A percentile compares a stretch with the other conserved stretches of the same genome.
Conservation (phyloP, 2,888 invertebrate species). For the Hypercompe scribonia region DNA sequence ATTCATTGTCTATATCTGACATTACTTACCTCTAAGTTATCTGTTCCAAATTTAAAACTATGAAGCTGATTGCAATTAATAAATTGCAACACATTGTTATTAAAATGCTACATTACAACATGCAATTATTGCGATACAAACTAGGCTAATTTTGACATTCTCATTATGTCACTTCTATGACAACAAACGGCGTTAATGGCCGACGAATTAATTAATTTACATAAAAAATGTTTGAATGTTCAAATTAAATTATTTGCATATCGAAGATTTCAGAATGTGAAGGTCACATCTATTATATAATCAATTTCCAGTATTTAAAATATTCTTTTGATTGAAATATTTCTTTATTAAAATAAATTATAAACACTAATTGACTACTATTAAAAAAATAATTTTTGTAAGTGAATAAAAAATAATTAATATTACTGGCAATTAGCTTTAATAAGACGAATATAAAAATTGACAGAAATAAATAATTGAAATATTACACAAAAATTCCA, state of each 20-base stretch:
- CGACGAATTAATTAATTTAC: slow-evolving; percentile 10
- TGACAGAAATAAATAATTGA: neutral
- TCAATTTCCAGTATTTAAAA: neutral
- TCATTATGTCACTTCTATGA: slow-evolving; percentile 39
- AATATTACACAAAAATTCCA: too few species aligned
- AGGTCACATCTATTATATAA: slow-evolving; percentile 1
- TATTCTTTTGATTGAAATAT: neutral
- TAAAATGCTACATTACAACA: slow-evolving; percentile 40
- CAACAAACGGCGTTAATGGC: slow-evolving; percentile 28
- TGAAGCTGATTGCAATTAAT: slow-evolving; percentile 25
- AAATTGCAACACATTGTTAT: slow-evolving; percentile 14
- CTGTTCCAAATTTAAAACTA: neutral
- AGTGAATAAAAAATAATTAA: neutral
- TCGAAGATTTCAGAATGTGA: neutral
- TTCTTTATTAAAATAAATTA: too few species aligned
- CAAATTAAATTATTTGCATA: neutral
- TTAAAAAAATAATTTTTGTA: too few species aligned
- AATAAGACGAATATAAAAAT: neutral
- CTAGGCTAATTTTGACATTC: slow-evolving; percentile 46
- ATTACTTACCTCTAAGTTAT: neutral
- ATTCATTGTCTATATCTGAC: neutral
- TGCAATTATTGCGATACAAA: slow-evolving; percentile 35
- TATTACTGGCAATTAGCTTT: neutral
- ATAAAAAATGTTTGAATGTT: slow-evolving; percentile 1
- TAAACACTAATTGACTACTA: too few species aligned